Base-by-base conservation (phyloP, 2,888 invertebrate species). In the Sycophila texana region DNA sequence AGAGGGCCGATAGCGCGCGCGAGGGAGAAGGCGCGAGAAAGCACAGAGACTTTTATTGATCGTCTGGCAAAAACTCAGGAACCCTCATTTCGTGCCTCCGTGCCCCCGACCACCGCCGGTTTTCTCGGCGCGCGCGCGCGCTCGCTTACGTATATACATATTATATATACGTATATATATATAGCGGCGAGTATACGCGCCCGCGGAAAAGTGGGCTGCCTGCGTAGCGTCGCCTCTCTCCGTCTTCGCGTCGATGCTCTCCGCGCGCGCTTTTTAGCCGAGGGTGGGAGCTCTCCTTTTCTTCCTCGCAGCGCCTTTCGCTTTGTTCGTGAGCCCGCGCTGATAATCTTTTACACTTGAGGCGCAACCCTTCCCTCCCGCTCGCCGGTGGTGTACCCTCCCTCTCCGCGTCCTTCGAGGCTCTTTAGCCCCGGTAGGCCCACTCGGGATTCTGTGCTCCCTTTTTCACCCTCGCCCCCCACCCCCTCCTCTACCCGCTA, bases 31-130 rank as follows among this genome's bases (percentile, higher is more conserved):
- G 39, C 39, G 60, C 14, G 51, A 66, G 68, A 68, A n/a, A 55
- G 68, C 89, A 88, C 88, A 87, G 80, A 89, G 89, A 89, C 88
- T 90, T 90, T 90, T 90, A 90, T 90, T 90, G 90, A 90, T 90
- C 90, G 90, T 86, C 88, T 88, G 88, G 90, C 90, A 90, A 90
- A 90, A 90, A 90, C 89, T 90, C 89, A 88, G 88, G 88, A 90
- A 90, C 90, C 90, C 90, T 90, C 90, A 90, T 90, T 90, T 90
- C 88, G 89, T 89, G 88, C 89, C 89, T 88, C 87, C 88, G 89
- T 89, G 85, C 89, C 89, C 89, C 89, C 87, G 84, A 86, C 89
- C 84, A 82, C 80, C 83, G 82, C 84, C 63, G 49, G 63, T 51
- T 68, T 55, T 39, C 39, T 39, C 39, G 39, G 39, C 39, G 39